These are phyloP conservation scores for Nothura maculosa DNA, from an alignment of 2,797 vertebrate species.

Conservation along the genomic window DNA sequence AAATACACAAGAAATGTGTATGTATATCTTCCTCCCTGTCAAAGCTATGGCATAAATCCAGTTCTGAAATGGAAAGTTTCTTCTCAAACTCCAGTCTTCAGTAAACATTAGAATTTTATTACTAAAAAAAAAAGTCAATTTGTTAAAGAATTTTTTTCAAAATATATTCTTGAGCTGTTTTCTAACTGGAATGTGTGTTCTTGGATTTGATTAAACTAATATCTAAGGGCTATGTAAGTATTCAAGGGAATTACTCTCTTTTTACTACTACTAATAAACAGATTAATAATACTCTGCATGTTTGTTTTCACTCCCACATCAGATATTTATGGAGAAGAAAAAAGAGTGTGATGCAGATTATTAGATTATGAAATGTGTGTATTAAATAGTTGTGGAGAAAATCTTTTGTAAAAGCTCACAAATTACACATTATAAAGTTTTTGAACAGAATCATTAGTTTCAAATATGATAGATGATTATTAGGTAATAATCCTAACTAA, in stretches of 20 bases:
- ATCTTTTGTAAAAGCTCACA: not conserved
- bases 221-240: not conserved
- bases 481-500: not conserved
- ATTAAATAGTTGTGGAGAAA: not conserved
- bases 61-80: not conserved
- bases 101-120: not conserved
- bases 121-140: not conserved
- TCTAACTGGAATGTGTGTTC: not conserved
- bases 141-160: not conserved
- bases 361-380: not conserved
- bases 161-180: not conserved
- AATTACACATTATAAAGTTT: not conserved
- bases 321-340: not conserved
- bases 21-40: not conserved
- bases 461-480: not conserved
- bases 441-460: not conserved
- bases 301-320: not conserved
- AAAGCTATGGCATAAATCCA: not conserved
- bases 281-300: not conserved
- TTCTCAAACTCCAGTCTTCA: slow-evolving; percentile 23
- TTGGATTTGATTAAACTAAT: not conserved
- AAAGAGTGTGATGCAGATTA: not conserved
- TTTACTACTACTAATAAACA: not conserved
- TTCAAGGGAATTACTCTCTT: not conserved
- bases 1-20: not conserved